Evolutionary conservation across 23 tunicate genomes (phyloP), one percentile per base, ranked within the genome.

Genomic region (Trididemnum nubilum): DNA sequence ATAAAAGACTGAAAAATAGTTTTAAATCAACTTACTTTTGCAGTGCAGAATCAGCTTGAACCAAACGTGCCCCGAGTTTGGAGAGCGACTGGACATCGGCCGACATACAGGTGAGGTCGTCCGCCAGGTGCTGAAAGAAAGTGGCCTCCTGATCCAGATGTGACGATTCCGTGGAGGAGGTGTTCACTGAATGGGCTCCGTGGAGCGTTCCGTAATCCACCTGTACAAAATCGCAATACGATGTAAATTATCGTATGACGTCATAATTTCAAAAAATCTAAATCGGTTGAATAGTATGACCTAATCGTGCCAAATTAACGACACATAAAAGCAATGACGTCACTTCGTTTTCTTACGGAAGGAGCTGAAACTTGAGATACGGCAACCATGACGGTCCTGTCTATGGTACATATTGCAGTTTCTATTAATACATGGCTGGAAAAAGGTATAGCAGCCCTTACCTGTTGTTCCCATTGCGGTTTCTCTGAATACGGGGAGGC

Each of bases 401-500:
- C n/a, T n/a, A n/a, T n/a, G n/a, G n/a, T n/a, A n/a, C n/a, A n/a
- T n/a, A n/a, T n/a, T n/a, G n/a, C n/a, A n/a, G n/a, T n/a, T n/a
- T n/a, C n/a, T n/a, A n/a, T n/a, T n/a, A n/a, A n/a, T n/a, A n/a
- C n/a, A n/a, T n/a, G n/a, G n/a, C n/a, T n/a, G n/a, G n/a, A n/a
- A n/a, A n/a, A n/a, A n/a, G n/a, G n/a, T n/a, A n/a, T n/a, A n/a
- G n/a, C n/a, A n/a, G n/a, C n/a, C n/a, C 67, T 12, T 61, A 92
- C 97, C 85, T 92, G 97, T 64, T 92, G 97, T 78, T 85, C 86
- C 97, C 97, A 92, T 28, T 69, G 80, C 12, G 97, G 85, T 30
- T 87, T 52, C 34, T 86, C 88, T 24, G 90, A 85, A 27, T 87
- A 85, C 19, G 97, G 82, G 7, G 87, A 78, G 2, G 85, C 91